Evolutionary conservation across 1,140 invertebrate genomes (phyloP).

Genomic region (Cydia splendana): DNA sequence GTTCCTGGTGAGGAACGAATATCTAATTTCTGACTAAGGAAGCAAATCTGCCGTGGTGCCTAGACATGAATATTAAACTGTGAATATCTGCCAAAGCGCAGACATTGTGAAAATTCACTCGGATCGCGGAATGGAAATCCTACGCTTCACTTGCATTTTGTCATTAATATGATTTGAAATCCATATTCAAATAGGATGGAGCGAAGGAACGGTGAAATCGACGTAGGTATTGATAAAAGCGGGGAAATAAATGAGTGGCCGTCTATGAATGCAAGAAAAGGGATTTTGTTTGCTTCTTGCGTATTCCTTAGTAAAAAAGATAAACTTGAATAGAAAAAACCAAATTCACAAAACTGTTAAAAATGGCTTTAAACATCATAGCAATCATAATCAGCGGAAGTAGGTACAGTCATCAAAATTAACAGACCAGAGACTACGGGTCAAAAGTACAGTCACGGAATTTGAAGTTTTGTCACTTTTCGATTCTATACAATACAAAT

Average conservation of each 20-base stretch:
- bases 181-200: constrained; percentile 45
- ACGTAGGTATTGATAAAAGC: neutral
- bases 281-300: neutral
- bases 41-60: constrained; percentile 54
- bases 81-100: constrained; percentile 56
- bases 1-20: constrained; percentile 57
- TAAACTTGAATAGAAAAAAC: no score
- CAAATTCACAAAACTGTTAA: no score
- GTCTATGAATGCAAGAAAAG: neutral
- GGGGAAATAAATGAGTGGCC: neutral
- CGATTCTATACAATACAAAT: no score
- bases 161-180: constrained; percentile 59
- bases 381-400: no score
- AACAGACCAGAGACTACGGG: no score
- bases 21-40: constrained; percentile 59
- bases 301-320: neutral
- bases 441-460: no score
- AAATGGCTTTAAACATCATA: no score
- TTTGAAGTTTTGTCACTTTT: no score
- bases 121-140: constrained; percentile 58
- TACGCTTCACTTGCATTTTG: constrained; percentile 56
- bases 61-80: constrained; percentile 64
- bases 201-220: neutral
- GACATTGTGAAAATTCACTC: constrained; percentile 60
- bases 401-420: no score